These are phyloP conservation scores for Cairina moschata DNA, from an alignment of 2,113 vertebrate species.

Conservation along the genomic window DNA sequence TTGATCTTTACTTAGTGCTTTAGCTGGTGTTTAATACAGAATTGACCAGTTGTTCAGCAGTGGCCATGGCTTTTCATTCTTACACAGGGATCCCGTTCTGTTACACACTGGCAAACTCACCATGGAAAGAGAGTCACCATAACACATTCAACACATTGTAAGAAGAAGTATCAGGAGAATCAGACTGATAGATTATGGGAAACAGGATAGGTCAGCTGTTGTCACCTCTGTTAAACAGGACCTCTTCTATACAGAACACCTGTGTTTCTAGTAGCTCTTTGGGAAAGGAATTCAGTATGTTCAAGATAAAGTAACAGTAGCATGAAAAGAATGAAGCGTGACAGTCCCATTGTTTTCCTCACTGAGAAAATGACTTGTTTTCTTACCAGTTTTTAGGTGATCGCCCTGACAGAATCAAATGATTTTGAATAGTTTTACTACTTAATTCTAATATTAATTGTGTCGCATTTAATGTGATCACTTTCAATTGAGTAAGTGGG, in stretches of 20 bases:
- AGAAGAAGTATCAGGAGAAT: not conserved
- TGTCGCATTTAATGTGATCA: not conserved
- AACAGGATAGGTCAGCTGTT: not conserved
- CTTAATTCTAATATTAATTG: not conserved
- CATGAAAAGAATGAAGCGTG: not conserved
- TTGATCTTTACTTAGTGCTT: fast-evolving
- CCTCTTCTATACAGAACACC: not conserved
- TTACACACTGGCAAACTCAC: not conserved
- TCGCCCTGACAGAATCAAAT: not conserved
- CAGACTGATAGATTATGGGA: not conserved
- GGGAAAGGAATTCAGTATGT: not conserved
- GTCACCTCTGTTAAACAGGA: not conserved
- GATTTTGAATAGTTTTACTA: not conserved
- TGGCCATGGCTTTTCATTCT: not conserved
- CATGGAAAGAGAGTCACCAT: not conserved
- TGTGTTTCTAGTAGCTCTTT: not conserved
- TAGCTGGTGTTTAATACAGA: not conserved
- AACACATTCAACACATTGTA: fast-evolving
- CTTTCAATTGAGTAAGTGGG: not conserved
- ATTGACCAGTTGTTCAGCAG: not conserved
- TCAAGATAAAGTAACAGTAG: not conserved
- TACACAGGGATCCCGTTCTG: not conserved
- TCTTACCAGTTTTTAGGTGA: not conserved
- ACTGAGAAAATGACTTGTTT: not conserved
- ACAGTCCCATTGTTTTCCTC: not conserved